Conservation (phyloP, 2,888 invertebrate species). For the Pristionchus entomophagus region DNA sequence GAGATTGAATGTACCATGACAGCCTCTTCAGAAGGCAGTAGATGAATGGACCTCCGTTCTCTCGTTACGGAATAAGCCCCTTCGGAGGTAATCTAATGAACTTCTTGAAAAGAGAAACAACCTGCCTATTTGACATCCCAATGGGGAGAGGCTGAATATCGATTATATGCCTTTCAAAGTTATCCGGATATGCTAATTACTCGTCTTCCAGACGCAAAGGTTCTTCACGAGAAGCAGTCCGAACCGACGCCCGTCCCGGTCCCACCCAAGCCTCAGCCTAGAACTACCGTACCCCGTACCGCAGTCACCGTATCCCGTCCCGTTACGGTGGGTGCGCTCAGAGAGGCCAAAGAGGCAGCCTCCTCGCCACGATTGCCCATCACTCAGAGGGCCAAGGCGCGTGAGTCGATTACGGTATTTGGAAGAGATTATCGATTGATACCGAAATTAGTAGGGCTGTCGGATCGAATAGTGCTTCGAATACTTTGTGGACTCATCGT, state of each 20-base stretch:
- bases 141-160: too few relatives aligned
- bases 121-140: too few relatives aligned
- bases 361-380: not conserved
- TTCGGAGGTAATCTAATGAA: not conserved
- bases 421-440: too few relatives aligned
- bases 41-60: not conserved
- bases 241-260: not conserved
- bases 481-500: too few relatives aligned
- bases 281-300: conserved; percentile 13
- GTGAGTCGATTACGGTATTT: not conserved
- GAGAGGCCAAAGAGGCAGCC: not conserved
- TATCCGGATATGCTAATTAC: too few relatives aligned
- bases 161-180: too few relatives aligned
- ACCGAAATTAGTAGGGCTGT: too few relatives aligned
- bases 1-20: not conserved
- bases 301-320: not conserved
- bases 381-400: not conserved
- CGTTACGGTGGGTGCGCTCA: not conserved
- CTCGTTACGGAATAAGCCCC: not conserved
- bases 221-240: too few relatives aligned
- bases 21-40: not conserved
- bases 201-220: not conserved
- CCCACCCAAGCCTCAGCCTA: not conserved
- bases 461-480: too few relatives aligned
- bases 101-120: too few relatives aligned